phyloP scores from a whole-genome alignment of 2,797 vertebrate species.

The Acanthurus leucopareius region DNA sequence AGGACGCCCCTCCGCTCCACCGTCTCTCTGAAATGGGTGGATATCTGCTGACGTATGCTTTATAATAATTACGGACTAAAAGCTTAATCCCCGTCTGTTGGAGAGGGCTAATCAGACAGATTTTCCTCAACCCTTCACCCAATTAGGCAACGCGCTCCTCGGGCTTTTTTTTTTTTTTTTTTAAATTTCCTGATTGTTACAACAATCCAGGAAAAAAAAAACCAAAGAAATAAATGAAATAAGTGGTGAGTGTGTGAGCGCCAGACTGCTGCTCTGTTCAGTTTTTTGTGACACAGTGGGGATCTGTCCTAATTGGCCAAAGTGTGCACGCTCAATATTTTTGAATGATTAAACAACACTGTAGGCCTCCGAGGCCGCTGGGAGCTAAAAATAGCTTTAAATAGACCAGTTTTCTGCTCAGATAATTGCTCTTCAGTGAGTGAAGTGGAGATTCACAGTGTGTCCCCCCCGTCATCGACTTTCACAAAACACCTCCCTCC shows the following conservation, averaged over 20 bases:
- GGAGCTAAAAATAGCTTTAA: conserved; percentile 9
- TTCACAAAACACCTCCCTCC: background rate
- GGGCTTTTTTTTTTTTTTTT: background rate
- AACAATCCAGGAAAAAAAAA: background rate
- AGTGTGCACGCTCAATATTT: conserved; percentile 32
- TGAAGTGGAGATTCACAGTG: conserved; percentile 8
- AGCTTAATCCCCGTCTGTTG: conserved; percentile 82
- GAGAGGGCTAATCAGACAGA: conserved; percentile 77
- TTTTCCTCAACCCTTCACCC: conserved; percentile 62
- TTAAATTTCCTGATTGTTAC: background rate
- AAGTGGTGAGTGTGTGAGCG: background rate
- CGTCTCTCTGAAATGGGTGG: conserved; percentile 58
- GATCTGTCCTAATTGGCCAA: conserved; percentile 25
- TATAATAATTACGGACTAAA: conserved; percentile 72
- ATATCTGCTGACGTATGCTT: conserved; percentile 81
- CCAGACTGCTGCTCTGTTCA: background rate
- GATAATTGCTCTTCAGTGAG: conserved; percentile 17
- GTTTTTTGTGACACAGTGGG: conserved; percentile 5
- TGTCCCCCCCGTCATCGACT: conserved; percentile 15
- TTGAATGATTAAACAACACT: conserved; percentile 34
- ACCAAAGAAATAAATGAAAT: background rate
- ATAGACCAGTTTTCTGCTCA: background rate
- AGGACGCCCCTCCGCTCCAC: conserved; percentile 36
- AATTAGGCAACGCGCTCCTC: conserved; percentile 46
- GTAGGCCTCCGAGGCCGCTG: background rate